These are phyloP conservation scores for Antheraea yamamai DNA, from an alignment of 2,888 invertebrate species.

Conservation along the genomic window DNA sequence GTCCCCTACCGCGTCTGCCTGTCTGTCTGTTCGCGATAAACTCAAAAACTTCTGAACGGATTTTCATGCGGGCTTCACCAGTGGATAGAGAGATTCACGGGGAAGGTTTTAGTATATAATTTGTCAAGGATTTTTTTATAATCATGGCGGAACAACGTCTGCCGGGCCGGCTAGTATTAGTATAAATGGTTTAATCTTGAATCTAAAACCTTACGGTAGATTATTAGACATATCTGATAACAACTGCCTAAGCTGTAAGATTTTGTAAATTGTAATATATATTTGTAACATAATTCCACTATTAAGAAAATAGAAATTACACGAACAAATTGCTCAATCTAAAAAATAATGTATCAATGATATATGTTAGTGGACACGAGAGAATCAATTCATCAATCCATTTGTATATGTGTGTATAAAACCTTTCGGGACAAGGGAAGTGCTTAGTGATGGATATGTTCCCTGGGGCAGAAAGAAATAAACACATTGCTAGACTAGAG, in stretches of 20 bases:
- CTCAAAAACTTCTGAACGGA: too few relatives aligned
- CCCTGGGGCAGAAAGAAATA: constrained; percentile 36
- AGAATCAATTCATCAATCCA: neutral
- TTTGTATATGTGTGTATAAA: neutral
- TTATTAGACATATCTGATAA: neutral
- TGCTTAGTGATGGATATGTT: constrained; percentile 50
- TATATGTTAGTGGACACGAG: neutral
- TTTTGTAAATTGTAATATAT: neutral
- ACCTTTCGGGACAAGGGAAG: constrained; percentile 26
- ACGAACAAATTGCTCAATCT: neutral
- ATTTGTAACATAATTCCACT: neutral
- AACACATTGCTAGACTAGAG: constrained; percentile 25
- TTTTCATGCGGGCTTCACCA: too few relatives aligned
- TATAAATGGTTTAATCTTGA: too few relatives aligned
- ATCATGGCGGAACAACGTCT: too few relatives aligned
- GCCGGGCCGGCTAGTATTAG: too few relatives aligned
- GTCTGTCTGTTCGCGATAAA: too few relatives aligned
- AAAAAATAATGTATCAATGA: neutral
- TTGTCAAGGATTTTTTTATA: too few relatives aligned
- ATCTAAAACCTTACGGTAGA: too few relatives aligned
- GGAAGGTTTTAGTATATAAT: too few relatives aligned
- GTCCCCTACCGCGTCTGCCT: too few relatives aligned
- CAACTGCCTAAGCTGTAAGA: too few relatives aligned
- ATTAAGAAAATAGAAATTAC: neutral
- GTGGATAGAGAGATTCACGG: too few relatives aligned